A percentile compares a stretch with the other conserved stretches of the same genome.
Conservation (phyloP, 2,113 vertebrate species). For the Catharus minimus region DNA sequence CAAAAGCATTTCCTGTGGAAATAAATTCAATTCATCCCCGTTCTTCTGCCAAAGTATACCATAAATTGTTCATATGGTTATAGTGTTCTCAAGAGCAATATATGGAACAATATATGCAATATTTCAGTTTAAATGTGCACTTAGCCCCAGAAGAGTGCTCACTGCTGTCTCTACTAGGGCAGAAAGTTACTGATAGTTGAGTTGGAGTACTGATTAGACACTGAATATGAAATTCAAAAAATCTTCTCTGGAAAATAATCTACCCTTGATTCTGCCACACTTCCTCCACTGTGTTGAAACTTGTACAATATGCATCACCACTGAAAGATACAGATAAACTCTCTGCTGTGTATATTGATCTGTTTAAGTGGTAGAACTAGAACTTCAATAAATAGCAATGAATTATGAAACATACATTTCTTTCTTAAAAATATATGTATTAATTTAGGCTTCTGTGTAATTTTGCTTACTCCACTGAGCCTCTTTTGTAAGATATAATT, state of each 20-base stretch:
- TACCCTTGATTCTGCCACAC: neutral
- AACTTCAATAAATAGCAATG: neutral
- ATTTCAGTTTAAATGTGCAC: neutral
- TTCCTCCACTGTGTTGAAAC: neutral
- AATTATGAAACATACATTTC: neutral
- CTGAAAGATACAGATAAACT: neutral
- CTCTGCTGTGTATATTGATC: neutral
- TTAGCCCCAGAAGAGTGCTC: neutral
- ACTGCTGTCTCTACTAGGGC: neutral
- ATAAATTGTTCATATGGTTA: neutral
- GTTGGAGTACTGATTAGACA: neutral
- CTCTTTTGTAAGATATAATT: neutral
- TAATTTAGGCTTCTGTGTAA: neutral
- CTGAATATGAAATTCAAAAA: neutral
- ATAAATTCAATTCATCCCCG: neutral
- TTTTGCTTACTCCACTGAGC: neutral
- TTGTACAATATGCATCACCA: neutral
- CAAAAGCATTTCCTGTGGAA: neutral
- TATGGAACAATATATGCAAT: neutral
- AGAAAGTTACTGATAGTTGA: neutral
- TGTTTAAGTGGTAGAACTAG: neutral
- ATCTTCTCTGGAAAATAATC: neutral
- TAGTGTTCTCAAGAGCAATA: neutral
- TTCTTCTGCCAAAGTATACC: neutral
- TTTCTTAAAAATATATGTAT: neutral